Base-by-base conservation (phyloP, 2,113 vertebrate species). In the Propithecus coquereli region DNA sequence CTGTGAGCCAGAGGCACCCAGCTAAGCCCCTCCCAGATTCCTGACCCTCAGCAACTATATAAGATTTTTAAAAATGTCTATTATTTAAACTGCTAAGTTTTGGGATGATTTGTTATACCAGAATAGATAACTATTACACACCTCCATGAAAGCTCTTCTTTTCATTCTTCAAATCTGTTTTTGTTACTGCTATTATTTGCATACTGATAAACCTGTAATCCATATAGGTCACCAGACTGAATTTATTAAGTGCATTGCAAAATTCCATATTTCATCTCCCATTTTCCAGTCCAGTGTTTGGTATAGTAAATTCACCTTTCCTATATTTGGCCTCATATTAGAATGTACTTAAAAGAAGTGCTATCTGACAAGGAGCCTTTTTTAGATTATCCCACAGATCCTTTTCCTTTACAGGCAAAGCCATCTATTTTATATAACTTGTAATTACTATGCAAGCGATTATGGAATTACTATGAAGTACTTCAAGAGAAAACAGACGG, bases 401-500 rank as follows among this genome's bases (percentile, higher is more conserved):
- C 87, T 93, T 96, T 91, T 94, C 80, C 63, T 92, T 90, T 88
- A 59, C 37, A 70, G 85, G 68, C 76, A 90, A 96, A 96, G 85
- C 95, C 54, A 34, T 82, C 81, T 85, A 32, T 97, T 96, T 83
- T 81, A 68, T 76, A 18, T 57, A 93, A 84, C 77, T 94, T 83
- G 34, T 94, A 96, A 97, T 97, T 94, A 95, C 93, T 68, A 1
- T 71, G 37, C 54, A 82, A 95, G 90, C 95, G 20, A 93, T 90
- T 82, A 32, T 82, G 71, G 52, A 87, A 93, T 95, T 96, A 91
- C 79, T 93, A 8, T 54, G 61, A 93, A 96, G 81, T 76, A 70
- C 85, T 94, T 43, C 37, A 90, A 93, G 87, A 94, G 94, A 95
- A 93, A 96, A 87, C 80, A 97, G 94, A 71, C 92, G 93, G 94